Base-by-base conservation (phyloP, 2,113 vertebrate genomes). In the Ammodramus savannarum region DNA sequence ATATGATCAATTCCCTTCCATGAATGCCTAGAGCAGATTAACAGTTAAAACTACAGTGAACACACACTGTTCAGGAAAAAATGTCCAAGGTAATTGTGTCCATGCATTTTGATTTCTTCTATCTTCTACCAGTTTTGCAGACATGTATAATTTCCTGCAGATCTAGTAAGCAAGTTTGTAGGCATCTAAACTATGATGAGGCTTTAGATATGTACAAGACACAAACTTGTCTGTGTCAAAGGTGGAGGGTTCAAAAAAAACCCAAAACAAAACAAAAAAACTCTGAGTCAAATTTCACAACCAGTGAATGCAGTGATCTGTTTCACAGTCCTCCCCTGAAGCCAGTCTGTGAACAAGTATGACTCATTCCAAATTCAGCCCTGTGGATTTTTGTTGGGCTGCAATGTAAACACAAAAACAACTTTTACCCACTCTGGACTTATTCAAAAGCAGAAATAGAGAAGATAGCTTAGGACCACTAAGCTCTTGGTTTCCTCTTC, bases 211-310 rank as follows among this genome's bases (percentile, higher is more conserved):
- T 29, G 17, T 69, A 73, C 7, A 52, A 54, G 17, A 74, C 17
- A 71, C 22, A n/a, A 75, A 48, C 14, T 61, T 85, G 12, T 15
- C n/a, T 87, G 25, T 62, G 26, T 65, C 44, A 87, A 71, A 90
- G 17, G 15, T 44, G 29, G 31, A 75, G 10, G 3, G 12, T 65
- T 63, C 9, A 4, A 8, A 11, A 55, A 81, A 74, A 79, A 55
- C 1, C 2, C 1, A 62, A 3, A 2, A 3, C 2, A 9, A 29
- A 52, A 19, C 4, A 11, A 26, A 36, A 38, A 14, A 63, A 57
- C 5, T 62, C 14, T 7, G 23, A 72, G 36, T 52, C 38, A 93
- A 90, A 86, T 74, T 57, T 77, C 63, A 77, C 0, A 2, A 66
- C 26, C 23, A 55, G 62, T 71, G 17, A 80, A 89, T 29, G 11